Percentiles rank a stretch among this genome's conserved stretches.
Conservation (phyloP, 2,113 vertebrate species). For the Tricholaema leucomelas region DNA sequence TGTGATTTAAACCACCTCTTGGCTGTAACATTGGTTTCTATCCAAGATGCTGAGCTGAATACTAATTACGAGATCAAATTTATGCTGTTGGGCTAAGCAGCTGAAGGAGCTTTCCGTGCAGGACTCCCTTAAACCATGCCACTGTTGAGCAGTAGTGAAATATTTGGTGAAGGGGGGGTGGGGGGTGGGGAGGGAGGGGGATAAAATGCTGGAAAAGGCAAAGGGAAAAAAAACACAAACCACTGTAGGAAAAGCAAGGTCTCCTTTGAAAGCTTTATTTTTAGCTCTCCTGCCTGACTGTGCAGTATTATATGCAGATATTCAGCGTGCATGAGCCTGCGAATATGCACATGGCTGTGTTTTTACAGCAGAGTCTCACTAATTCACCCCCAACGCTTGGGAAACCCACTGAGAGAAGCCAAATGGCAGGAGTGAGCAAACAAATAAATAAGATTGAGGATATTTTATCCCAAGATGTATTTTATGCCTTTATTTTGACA, state of each 20-base stretch:
- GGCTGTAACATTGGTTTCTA: constrained; percentile 84
- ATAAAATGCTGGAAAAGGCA: not conserved
- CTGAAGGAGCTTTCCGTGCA: constrained; percentile 76
- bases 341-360: constrained; percentile 6
- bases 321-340: not conserved
- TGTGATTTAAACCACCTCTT: constrained; percentile 86
- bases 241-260: constrained; percentile 5
- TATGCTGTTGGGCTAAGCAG: constrained; percentile 82
- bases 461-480: constrained; percentile 53
- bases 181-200: not conserved
- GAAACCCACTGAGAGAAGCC: constrained; percentile 54
- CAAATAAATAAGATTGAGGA: constrained; percentile 55
- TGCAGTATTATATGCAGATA: not conserved
- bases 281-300: constrained; percentile 3
- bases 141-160: constrained; percentile 55
- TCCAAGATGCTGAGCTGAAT: constrained; percentile 87
- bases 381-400: constrained; percentile 54
- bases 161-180: not conserved
- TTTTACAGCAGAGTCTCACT: constrained; percentile 54
- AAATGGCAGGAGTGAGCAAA: constrained; percentile 52
- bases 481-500: constrained; percentile 70
- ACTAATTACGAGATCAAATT: constrained; percentile 89
- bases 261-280: constrained; percentile 44
- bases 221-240: not conserved
- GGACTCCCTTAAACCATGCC: constrained; percentile 64